A percentile compares a stretch with the other conserved stretches of the same genome.
phyloP scores from a whole-genome alignment of 2,113 vertebrate genomes.

The Salvator merianae region DNA sequence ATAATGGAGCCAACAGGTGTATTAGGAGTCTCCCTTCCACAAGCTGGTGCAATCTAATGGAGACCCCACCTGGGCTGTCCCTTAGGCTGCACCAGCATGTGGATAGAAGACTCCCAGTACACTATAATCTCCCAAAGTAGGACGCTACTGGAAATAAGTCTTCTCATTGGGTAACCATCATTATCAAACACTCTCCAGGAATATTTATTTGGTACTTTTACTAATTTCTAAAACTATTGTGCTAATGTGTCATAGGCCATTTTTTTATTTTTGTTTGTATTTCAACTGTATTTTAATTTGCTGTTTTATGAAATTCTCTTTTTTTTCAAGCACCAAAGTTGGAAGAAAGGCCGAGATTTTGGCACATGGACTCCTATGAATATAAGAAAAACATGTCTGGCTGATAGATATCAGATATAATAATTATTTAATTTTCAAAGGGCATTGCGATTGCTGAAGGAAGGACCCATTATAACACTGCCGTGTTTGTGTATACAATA shows the following conservation, averaged over 20 bases:
- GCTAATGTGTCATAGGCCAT: neutral
- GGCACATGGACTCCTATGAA: no score
- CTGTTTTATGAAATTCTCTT: neutral
- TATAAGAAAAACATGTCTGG: neutral
- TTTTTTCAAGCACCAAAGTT: neutral
- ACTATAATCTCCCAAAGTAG: no score
- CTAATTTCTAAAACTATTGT: neutral
- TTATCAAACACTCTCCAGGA: neutral
- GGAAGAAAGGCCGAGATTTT: neutral
- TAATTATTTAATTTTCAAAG: no score
- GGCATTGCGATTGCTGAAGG: neutral
- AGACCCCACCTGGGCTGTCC: no score
- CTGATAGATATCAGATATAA: neutral
- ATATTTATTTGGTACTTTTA: neutral
- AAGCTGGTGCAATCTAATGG: no score
- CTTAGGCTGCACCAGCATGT: no score
- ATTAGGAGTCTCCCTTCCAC: no score
- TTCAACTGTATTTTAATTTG: neutral
- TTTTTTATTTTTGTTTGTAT: neutral
- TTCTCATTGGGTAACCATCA: no score
- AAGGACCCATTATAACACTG: neutral
- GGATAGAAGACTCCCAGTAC: no score
- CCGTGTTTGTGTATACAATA: no score
- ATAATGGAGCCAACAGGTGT: no score
- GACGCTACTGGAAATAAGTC: neutral